Evolutionary conservation across 30 jellyfish, hydroid and myxozoan genomes (phyloP).

Genomic region (Sanderia malayensis): DNA sequence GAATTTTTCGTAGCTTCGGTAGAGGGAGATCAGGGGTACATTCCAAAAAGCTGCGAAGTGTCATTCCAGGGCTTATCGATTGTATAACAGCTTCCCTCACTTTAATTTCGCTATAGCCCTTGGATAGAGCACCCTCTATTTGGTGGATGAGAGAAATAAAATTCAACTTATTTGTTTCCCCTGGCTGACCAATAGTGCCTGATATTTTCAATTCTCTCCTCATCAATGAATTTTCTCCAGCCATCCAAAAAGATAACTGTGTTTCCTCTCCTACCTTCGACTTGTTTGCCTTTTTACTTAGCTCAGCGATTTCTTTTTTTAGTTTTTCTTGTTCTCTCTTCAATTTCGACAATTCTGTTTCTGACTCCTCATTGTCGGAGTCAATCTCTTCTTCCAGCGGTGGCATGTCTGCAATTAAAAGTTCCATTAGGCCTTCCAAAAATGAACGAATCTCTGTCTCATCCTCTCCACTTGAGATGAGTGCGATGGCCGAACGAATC

Average conservation of each 20-base stretch:
- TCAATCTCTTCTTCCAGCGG: conserved; percentile 10
- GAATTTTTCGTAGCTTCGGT: neutral
- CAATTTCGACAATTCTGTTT: conserved; percentile 14
- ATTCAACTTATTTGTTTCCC: conserved; percentile 33
- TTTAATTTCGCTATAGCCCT: conserved; percentile 23
- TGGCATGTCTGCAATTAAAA: conserved; percentile 23
- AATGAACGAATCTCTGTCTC: conserved; percentile 9
- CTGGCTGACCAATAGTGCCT: conserved; percentile 34
- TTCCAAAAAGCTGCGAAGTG: conserved; percentile 9
- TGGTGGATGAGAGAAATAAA: conserved; percentile 25
- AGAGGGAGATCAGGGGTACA: neutral
- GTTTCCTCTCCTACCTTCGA: no score
- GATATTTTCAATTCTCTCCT: conserved; percentile 27
- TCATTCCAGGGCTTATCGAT: conserved; percentile 12
- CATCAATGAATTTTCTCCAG: neutral
- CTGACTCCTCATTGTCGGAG: neutral
- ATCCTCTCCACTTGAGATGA: conserved; percentile 22
- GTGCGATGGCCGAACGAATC: conserved; percentile 23
- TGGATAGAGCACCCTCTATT: conserved; percentile 28
- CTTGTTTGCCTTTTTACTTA: conserved; percentile 13
- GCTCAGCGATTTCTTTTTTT: conserved; percentile 4
- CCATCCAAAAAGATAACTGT: no score
- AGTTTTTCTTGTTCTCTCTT: conserved; percentile 4
- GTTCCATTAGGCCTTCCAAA: no score
- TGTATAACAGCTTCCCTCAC: conserved; percentile 11